Evolutionary conservation across 2,888 invertebrate species (phyloP), one percentile per base, ranked within the genome.

Genomic region (Diarsia dahlii): DNA sequence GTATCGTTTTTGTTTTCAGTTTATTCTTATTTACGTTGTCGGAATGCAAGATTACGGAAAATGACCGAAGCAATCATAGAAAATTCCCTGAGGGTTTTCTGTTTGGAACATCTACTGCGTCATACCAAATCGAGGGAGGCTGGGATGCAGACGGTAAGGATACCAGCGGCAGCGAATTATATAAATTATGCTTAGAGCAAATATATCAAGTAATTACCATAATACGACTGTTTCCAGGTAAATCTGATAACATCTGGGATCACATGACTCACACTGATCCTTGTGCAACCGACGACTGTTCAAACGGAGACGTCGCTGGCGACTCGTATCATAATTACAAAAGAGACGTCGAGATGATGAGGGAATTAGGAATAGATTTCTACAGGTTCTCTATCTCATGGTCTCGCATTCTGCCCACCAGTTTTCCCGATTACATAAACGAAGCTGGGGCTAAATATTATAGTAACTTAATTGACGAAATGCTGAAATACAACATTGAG

Each of bases 171-270:
- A 66, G 10, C 46, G n/a, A n/a, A 39, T 39, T 39, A n/a, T 15
- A 45, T 48, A 15, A 9, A 18, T 39, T 28, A 48, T 60, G 39
- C 45, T 60, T 10, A 23, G 13, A 34, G 34, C 2, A 39, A 39
- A 48, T 20, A 48, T 28, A 4, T 45, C 15, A 15, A 15, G 58
- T 23, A 28, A 28, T 28, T 62, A 62, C n/a, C 28, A 66, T 52
- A 34, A 60, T 64, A 1, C 2, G 4, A n/a, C 39, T 58, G 23
- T 50, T 87, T 90, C 23, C 77, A 95, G 97, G 97, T 34, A 97
- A 97, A 90, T 92, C 96, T 1, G 95, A 96, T 92, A 97, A 95
- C 75, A 97, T 97, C 79, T 98, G 97, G 98, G 98, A 98, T 91
- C 94, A 91, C 73, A 91, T 97, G 85, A 96, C 97, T 1, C 97